These are phyloP conservation scores for Meandrina meandrites DNA, from an alignment of 92 coral and sea anemone species.

Conservation along the genomic window DNA sequence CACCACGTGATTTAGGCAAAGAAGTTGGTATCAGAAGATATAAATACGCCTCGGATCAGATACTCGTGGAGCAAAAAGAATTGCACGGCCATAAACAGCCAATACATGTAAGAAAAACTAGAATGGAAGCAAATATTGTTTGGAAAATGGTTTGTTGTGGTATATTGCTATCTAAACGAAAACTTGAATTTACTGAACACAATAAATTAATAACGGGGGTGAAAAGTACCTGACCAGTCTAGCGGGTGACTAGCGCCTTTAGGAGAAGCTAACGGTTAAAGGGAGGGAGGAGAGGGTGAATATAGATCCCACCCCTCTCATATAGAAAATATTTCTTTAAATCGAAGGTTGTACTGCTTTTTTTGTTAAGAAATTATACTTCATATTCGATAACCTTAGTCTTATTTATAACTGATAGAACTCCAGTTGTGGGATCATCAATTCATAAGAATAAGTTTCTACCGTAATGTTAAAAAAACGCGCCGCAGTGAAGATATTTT, in stretches of 20 bases:
- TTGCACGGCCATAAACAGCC: background rate
- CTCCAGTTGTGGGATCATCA: no score
- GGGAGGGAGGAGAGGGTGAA: background rate
- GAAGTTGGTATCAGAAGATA: background rate
- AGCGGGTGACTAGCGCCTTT: constrained; percentile 15
- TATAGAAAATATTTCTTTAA: background rate
- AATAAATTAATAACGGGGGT: constrained; percentile 24
- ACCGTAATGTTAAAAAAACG: background rate
- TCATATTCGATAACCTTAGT: no score
- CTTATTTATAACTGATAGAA: no score
- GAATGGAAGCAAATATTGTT: no score
- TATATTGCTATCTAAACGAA: background rate
- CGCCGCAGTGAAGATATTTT: no score
- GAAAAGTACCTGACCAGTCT: constrained; percentile 14
- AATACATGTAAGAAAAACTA: no score
- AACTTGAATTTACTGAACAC: background rate
- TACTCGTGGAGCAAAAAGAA: no score
- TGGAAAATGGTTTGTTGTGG: background rate
- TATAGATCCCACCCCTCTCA: background rate
- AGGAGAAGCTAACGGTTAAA: background rate
- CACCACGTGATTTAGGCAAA: constrained; percentile 16
- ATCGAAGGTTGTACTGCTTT: background rate
- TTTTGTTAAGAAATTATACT: background rate
- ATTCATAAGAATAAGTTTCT: background rate
- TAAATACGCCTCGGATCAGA: background rate